These are phyloP conservation scores for Porites australiensis DNA, from an alignment of 64 coral and sea anemone genomes.

Conservation along the genomic window DNA sequence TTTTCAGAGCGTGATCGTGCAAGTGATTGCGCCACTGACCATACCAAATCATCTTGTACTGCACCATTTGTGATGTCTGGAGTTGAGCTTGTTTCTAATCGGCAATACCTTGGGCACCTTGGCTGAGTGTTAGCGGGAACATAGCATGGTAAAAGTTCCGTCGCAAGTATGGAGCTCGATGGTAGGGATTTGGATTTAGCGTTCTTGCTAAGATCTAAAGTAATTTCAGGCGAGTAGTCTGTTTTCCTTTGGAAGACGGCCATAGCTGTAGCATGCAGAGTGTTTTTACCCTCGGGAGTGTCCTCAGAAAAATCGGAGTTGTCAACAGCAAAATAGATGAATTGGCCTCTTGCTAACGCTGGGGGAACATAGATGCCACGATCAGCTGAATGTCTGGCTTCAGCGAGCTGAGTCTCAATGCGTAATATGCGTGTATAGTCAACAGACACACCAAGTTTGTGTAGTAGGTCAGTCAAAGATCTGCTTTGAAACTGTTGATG, in stretches of 20 bases:
- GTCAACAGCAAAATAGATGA: slow-evolving; percentile 42
- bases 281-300: slow-evolving; percentile 33
- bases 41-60: slow-evolving; percentile 55
- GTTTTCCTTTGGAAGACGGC: slow-evolving; percentile 35
- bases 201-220: background rate
- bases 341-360: background rate
- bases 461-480: background rate
- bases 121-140: slow-evolving; percentile 46
- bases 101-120: slow-evolving; percentile 40
- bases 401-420: slow-evolving; percentile 50
- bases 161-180: slow-evolving; percentile 24
- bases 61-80: background rate
- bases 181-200: slow-evolving; percentile 27
- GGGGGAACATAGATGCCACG: slow-evolving; percentile 37
- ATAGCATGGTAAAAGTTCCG: slow-evolving; percentile 27
- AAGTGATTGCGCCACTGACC: slow-evolving; percentile 42
- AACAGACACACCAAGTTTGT: slow-evolving; percentile 14
- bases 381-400: slow-evolving; percentile 34
- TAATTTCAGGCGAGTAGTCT: background rate
- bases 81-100: slow-evolving; percentile 19
- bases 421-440: slow-evolving; percentile 18
- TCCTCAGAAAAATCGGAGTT: slow-evolving; percentile 64
- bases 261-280: too few species aligned
- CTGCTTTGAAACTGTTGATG: slow-evolving; percentile 9
- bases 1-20: slow-evolving; percentile 25